Evolutionary conservation across 2,113 vertebrate species (phyloP), one percentile per base, ranked within the genome.

Genomic region (Diglossa brunneiventris): DNA sequence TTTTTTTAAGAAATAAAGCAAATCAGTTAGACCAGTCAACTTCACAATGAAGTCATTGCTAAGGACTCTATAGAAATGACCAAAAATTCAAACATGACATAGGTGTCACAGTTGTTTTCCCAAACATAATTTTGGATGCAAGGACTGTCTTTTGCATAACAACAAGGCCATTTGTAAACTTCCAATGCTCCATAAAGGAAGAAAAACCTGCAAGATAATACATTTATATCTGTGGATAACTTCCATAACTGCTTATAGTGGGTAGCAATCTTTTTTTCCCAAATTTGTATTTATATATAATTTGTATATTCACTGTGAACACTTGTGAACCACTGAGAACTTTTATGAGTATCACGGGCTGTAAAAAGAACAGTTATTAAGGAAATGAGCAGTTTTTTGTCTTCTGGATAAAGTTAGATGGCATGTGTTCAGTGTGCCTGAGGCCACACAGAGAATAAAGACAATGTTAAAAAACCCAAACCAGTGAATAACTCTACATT

Each of bases 391-490:
- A 16, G 66, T 84, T 85, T 85, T 78, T 55, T 55, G 41, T 61
- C 53, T 89, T 66, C 73, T 10, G 21, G 73, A 73, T 63, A 55
- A 30, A 75, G 58, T 76, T 35, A 66, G 46, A 82, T 66, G 64
- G 64, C 50, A 21, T 33, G 33, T 9, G 13, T 37, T 89, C 85
- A 52, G 37, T 26, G 27, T 37, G 55, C 23, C 85, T 47, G 49
- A 68, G 77, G 85, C 68, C 55, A 81, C 14, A 50, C 6, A n/a
- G 33, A 41, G 63, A 93, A 76, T 67, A 68, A 61, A 89, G 58
- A 33, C 1, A 13, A 58, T 5, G 20, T 42, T 11, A 62, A 70
- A 78, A 20, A 4, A 0, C 0, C 7, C 18, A n/a, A 74, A 70
- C 9, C 26, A 89, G 28, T 17, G 44, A 89, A 80, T 76, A 91